Conservation (phyloP, 2,113 vertebrate genomes). For the Cyprinodon variegatus region DNA sequence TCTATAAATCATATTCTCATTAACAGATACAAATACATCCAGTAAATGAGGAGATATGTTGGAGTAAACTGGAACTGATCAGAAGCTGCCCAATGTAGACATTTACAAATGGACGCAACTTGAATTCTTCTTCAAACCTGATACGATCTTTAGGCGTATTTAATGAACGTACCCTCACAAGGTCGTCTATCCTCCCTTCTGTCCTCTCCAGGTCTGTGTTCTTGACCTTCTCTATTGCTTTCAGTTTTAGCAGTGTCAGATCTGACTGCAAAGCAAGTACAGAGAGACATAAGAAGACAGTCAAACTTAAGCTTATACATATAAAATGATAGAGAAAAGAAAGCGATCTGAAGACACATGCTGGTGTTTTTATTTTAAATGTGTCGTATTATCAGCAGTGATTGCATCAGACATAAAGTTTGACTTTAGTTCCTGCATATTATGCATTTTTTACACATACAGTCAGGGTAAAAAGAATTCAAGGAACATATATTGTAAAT, state of each 20-base stretch:
- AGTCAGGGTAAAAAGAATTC: background rate
- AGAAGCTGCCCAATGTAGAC: too few species aligned
- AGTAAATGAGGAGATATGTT: background rate
- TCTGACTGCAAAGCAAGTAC: constrained; percentile 83
- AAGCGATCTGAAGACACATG: too few species aligned
- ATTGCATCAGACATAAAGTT: too few species aligned
- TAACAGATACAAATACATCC: background rate
- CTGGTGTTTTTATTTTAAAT: too few species aligned
- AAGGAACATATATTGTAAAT: too few species aligned
- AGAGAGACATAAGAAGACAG: background rate
- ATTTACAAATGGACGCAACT: background rate
- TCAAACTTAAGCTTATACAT: background rate
- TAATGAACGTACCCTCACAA: constrained; percentile 86
- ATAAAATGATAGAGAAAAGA: too few species aligned
- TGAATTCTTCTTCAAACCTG: background rate
- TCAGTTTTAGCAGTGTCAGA: constrained; percentile 94
- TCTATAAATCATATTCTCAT: constrained; percentile 19
- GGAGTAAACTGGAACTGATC: background rate
- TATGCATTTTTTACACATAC: background rate
- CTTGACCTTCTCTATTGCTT: constrained; percentile 92
- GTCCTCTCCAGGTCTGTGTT: constrained; percentile 97
- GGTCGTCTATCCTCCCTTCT: constrained; percentile 94
- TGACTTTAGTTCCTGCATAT: too few species aligned
- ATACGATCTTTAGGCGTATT: background rate
- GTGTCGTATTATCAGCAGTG: too few species aligned